These are phyloP conservation scores for Gallinago undulata DNA, from an alignment of 2,113 vertebrate species.

Conservation along the genomic window DNA sequence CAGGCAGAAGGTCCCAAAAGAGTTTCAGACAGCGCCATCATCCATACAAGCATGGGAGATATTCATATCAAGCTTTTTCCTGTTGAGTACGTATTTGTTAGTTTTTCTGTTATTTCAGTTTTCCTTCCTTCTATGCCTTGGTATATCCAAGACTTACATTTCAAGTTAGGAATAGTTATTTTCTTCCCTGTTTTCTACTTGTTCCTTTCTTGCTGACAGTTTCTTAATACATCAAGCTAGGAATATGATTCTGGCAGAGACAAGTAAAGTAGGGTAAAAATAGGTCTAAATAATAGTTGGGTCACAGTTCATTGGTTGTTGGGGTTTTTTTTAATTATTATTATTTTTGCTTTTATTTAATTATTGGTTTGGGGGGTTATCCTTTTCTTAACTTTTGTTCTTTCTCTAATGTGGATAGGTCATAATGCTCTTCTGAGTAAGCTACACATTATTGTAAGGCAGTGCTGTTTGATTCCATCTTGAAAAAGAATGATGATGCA, in stretches of 20 bases:
- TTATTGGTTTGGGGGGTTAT: not conserved
- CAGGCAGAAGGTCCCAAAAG: constrained; percentile 97
- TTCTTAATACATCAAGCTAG: not conserved
- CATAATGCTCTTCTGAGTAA: not conserved
- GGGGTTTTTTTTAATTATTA: not conserved
- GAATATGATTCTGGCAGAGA: not conserved
- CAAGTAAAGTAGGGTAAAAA: not conserved
- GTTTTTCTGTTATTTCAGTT: not conserved
- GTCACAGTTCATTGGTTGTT: not conserved
- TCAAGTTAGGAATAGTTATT: not conserved
- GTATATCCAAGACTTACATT: not conserved
- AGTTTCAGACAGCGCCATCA: constrained; percentile 95
- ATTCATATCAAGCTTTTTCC: constrained; percentile 98
- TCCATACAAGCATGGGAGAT: constrained; percentile 98
- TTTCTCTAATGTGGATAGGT: not conserved
- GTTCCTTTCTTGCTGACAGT: not conserved
- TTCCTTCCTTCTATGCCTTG: not conserved
- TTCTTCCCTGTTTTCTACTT: not conserved
- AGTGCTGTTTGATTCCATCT: not conserved
- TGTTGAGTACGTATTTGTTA: constrained; percentile 86
- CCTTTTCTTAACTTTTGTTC: not conserved
- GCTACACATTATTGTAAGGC: not conserved
- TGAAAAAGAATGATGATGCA: not conserved
- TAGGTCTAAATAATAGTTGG: not conserved
- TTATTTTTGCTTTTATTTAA: not conserved